phyloP scores from a whole-genome alignment of 2,888 invertebrate species.

The Galeruca laticollis region DNA sequence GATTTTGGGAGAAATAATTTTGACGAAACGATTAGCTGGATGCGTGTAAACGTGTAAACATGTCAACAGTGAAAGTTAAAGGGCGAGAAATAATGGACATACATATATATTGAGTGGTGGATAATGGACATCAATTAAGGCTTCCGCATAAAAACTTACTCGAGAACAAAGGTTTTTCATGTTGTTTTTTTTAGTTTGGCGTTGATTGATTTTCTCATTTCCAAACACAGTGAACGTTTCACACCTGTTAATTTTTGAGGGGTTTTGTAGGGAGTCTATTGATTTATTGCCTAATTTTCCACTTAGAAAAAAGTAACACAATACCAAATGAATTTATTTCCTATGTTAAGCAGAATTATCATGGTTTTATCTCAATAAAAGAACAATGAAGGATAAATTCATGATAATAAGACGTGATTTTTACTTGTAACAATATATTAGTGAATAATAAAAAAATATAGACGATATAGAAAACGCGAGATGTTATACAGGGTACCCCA shows the following conservation, averaged over 20 bases:
- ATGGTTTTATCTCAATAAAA: no score
- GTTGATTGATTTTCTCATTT: constrained; percentile 48
- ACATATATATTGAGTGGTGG: constrained; percentile 45
- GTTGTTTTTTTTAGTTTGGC: constrained; percentile 46
- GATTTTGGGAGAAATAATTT: background rate
- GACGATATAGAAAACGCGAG: no score
- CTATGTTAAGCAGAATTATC: no score
- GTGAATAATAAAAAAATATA: no score
- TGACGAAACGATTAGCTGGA: constrained; percentile 32
- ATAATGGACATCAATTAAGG: constrained; percentile 51
- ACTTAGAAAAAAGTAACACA: no score
- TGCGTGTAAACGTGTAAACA: constrained; percentile 41
- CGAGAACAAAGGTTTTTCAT: constrained; percentile 41
- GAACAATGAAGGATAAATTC: no score
- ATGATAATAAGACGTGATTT: no score
- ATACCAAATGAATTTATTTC: no score
- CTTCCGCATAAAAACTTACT: constrained; percentile 37
- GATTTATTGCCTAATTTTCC: background rate
- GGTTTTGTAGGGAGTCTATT: no score
- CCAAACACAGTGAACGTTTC: constrained; percentile 20
- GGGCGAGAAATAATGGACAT: constrained; percentile 47
- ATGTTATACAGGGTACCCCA: no score
- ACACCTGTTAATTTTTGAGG: constrained; percentile 3
- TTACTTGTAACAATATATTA: no score
- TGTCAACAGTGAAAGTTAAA: constrained; percentile 38